These are phyloP conservation scores for Danaus chrysippus DNA, from an alignment of 2,888 invertebrate species.

Conservation along the genomic window DNA sequence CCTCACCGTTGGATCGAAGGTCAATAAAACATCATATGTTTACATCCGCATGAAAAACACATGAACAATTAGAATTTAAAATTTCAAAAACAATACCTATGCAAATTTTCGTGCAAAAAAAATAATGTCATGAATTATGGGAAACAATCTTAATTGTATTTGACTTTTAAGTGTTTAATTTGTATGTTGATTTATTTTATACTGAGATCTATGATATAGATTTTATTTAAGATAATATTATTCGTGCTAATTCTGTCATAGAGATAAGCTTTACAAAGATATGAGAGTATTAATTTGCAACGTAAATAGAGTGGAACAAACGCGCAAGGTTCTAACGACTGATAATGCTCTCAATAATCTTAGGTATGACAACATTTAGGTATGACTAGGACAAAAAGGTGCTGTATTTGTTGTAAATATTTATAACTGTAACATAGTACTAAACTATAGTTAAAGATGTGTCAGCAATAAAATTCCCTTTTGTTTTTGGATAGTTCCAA, in stretches of 20 bases:
- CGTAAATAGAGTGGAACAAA: slow-evolving; percentile 2
- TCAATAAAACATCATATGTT: too few species aligned
- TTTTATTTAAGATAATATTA: slow-evolving; percentile 2
- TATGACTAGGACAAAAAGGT: not conserved
- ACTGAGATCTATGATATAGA: not conserved
- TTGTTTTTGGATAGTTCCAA: not conserved
- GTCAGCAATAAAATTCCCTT: not conserved
- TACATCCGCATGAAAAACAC: too few species aligned
- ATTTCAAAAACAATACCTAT: too few species aligned
- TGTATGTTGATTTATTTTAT: not conserved
- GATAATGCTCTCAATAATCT: not conserved
- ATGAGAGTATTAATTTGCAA: not conserved
- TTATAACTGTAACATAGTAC: not conserved
- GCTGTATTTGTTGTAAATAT: not conserved
- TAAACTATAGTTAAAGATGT: not conserved
- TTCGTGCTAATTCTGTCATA: not conserved
- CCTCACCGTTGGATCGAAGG: too few species aligned
- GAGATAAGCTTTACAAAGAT: not conserved
- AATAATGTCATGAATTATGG: too few species aligned
- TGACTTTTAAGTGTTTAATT: not conserved
- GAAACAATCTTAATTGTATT: not conserved
- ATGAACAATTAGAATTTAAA: too few species aligned
- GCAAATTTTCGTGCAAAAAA: too few species aligned
- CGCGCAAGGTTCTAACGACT: not conserved
- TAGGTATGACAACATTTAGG: not conserved